Base-by-base conservation (phyloP, 2,797 vertebrate species). In the Pagetopsis macropterus region DNA sequence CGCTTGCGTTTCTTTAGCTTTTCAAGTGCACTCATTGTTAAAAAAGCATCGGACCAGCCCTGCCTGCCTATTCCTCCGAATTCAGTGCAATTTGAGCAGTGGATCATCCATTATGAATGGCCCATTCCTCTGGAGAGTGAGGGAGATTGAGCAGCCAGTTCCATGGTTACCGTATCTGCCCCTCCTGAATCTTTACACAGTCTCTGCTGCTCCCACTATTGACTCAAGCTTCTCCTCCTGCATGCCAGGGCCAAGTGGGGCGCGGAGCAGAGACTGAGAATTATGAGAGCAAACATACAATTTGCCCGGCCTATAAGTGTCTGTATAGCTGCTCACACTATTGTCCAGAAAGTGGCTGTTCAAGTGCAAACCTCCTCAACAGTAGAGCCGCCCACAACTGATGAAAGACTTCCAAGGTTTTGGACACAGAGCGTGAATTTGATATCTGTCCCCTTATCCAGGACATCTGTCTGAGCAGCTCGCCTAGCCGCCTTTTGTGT, bases 51-150 rank as follows among this genome's bases (percentile, higher is more conserved):
- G 56, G 14, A 65, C 75, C 65, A 40, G 48, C 72, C 50, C 69
- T 51, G 48, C 69, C 62, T 63, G 73, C 65, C 70, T 70, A 48
- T 82, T 72, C 77, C 61, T 78, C 63, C 61, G 84, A 76, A 75
- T 84, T 57, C 72, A 70, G 79, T 79, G 63, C 76, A 67, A 48
- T 82, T 89, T 87, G 71, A 83, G 78, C 56, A 57, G 78, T 17
- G 57, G 69, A 79, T 86, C 91, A 91, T 94, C 78, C 77, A 93
- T 94, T 91, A 93, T 93, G 92, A 87, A 94, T 82, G 65, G 52
- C 45, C 33, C 69, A 45, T 72, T 86, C 84, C 83, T 82, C n/a
- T 7, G 87, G 84, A 85, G 88, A 72, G 74, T 81, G 87, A 70
- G 69, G 64, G 82, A 63, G 82, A 81, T 68, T 82, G 61, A 73